Percentiles rank a stretch among this genome's conserved stretches.
phyloP scores from a whole-genome alignment of 2,113 vertebrate genomes.

The Bothrops jararaca region DNA sequence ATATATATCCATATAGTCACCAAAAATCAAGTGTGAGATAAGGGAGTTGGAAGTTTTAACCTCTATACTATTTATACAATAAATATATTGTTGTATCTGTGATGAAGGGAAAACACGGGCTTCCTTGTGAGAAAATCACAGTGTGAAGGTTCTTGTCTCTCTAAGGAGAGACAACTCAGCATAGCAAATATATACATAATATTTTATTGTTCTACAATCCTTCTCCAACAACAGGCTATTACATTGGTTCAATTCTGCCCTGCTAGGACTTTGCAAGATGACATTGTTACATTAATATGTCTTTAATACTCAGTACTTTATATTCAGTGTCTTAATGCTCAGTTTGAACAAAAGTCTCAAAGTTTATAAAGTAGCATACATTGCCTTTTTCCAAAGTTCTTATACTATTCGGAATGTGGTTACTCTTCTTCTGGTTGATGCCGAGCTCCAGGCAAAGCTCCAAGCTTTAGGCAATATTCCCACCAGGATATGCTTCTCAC shows the following conservation, averaged over 20 bases:
- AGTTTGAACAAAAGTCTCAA: neutral
- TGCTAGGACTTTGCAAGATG: neutral
- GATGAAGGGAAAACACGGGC: neutral
- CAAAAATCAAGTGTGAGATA: neutral
- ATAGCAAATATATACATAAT: neutral
- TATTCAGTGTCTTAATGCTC: neutral
- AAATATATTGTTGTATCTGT: neutral
- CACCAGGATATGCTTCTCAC: neutral
- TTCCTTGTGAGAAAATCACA: neutral
- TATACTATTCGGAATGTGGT: neutral
- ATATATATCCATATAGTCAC: neutral
- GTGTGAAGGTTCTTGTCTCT: neutral
- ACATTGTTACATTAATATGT: neutral
- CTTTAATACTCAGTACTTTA: neutral
- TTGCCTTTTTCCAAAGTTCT: neutral
- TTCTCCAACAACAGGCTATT: neutral
- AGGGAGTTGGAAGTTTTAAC: neutral
- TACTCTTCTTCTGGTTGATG: neutral
- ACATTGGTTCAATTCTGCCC: neutral
- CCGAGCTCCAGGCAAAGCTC: neutral
- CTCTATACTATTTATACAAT: neutral
- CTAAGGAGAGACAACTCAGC: neutral
- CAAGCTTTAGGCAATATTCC: neutral
- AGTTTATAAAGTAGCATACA: neutral
- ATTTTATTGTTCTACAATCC: neutral